These are phyloP conservation scores for Beris chalybata DNA, from an alignment of 2,888 invertebrate species.

Conservation along the genomic window DNA sequence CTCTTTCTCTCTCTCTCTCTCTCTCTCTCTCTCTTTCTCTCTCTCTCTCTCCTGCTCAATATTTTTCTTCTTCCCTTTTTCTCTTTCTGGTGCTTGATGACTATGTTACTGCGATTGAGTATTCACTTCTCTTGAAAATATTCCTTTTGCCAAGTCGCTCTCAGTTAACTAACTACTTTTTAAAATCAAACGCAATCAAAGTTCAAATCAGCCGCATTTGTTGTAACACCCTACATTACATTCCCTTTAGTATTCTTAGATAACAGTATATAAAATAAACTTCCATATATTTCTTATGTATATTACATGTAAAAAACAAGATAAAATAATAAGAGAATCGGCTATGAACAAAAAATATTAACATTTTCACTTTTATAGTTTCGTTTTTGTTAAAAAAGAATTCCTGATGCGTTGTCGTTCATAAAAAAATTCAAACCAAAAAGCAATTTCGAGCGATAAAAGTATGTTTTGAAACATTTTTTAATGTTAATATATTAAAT, in stretches of 20 bases:
- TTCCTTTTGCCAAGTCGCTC: no score
- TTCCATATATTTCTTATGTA: slow-evolving; percentile 1
- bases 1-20: no score
- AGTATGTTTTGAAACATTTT: slow-evolving; percentile 42
- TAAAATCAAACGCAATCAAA: no score
- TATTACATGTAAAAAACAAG: background rate
- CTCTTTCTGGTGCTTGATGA: no score
- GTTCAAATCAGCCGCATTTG: no score
- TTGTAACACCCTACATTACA: background rate
- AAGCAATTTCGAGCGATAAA: slow-evolving; percentile 42
- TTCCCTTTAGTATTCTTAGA: background rate
- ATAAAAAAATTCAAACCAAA: slow-evolving; percentile 3
- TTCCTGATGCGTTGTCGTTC: slow-evolving; percentile 41
- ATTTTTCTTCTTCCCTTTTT: no score
- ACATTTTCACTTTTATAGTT: slow-evolving; percentile 44
- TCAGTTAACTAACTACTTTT: no score
- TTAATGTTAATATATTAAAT: slow-evolving; percentile 37
- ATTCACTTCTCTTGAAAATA: no score
- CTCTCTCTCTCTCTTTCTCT: no score
- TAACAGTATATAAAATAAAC: slow-evolving; percentile 7
- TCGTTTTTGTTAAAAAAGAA: slow-evolving; percentile 42
- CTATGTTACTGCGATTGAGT: no score
- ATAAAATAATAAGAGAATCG: background rate
- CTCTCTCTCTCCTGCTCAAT: no score
- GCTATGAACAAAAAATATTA: slow-evolving; percentile 32